phyloP scores from a whole-genome alignment of 2,113 vertebrate genomes.

The Chaenocephalus aceratus region DNA sequence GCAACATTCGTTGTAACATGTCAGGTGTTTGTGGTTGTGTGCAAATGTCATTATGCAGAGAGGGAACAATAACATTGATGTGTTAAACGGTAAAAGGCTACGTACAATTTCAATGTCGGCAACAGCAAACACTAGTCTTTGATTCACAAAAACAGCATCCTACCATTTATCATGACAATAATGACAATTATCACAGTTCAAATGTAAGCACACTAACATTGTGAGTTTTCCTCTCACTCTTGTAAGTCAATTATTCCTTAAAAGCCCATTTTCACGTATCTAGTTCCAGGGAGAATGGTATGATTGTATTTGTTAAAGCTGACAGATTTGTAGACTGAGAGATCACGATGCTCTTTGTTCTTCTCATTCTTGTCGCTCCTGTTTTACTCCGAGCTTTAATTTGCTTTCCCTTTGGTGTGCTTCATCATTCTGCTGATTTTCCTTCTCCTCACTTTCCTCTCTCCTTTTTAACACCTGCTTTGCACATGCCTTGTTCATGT shows the following conservation, averaged over 20 bases:
- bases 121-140: too few species aligned
- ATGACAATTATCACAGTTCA: not conserved
- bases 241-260: not conserved
- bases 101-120: too few species aligned
- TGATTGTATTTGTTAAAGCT: not conserved
- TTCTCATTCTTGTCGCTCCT: not conserved
- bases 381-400: not conserved
- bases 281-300: not conserved
- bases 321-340: not conserved
- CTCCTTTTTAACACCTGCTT: slow-evolving; percentile 4
- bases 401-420: slow-evolving; percentile 8
- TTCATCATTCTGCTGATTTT: slow-evolving; percentile 14
- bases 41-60: too few species aligned
- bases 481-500: not conserved
- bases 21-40: too few species aligned
- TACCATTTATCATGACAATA: not conserved
- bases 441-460: not conserved
- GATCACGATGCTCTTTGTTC: not conserved
- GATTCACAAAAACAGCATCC: not conserved
- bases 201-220: too few species aligned
- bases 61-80: too few species aligned
- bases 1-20: too few species aligned
- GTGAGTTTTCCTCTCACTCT: not conserved
- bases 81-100: too few species aligned
- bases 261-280: not conserved